A percentile compares a stretch with the other conserved stretches of the same genome.
Evolutionary conservation across 2,113 vertebrate species (phyloP).

Genomic region (Hirundichthys speculiger): DNA sequence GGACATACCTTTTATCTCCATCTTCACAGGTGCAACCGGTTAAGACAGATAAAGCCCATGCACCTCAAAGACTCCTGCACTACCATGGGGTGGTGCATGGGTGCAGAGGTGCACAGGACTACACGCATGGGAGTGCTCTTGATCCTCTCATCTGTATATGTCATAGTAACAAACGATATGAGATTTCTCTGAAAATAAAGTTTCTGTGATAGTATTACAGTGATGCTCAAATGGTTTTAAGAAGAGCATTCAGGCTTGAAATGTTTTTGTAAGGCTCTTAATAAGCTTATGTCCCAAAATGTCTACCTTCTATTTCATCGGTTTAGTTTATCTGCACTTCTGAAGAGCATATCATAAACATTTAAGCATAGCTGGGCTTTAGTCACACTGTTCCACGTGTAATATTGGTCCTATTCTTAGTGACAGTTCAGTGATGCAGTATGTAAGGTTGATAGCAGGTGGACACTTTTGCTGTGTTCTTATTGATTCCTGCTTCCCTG

Average conservation of each 20-base stretch:
- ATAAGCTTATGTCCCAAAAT: not conserved
- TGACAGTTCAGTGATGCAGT: conserved; percentile 40
- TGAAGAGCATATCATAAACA: conserved; percentile 13
- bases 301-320: not conserved
- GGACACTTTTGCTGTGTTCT: conserved; percentile 35
- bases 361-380: not conserved
- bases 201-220: not conserved
- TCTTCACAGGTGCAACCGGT: too few species aligned
- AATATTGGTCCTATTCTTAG: conserved; percentile 10
- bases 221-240: too few species aligned
- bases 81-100: not conserved
- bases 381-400: conserved; percentile 7
- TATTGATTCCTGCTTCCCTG: conserved; percentile 60
- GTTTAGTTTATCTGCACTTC: conserved; percentile 12
- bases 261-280: not conserved
- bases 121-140: not conserved
- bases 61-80: not conserved
- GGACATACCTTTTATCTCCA: too few species aligned
- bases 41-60: not conserved
- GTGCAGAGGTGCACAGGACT: not conserved
- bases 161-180: not conserved
- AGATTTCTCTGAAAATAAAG: not conserved
- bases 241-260: not conserved
- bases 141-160: not conserved
- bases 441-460: conserved; percentile 47